phyloP scores from a whole-genome alignment of 2,797 vertebrate species.

The Pterois miles region DNA sequence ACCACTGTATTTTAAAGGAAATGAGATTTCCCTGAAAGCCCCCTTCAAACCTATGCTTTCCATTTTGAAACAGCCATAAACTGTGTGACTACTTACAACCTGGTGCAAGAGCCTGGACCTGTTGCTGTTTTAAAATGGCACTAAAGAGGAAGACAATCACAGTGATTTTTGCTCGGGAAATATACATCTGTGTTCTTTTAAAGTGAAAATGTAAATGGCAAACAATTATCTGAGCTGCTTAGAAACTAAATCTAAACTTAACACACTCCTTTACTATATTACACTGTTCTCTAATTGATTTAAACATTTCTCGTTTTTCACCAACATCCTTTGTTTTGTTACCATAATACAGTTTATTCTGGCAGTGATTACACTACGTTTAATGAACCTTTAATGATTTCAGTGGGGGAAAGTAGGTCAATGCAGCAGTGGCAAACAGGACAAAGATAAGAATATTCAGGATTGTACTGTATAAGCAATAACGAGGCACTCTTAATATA shows the following conservation, averaged over 20 bases:
- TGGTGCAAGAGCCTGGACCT: conserved; percentile 37
- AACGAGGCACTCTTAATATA: not conserved
- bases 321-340: not conserved
- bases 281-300: not conserved
- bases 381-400: not conserved
- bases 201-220: not conserved
- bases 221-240: not conserved
- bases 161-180: not conserved
- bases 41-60: conserved; percentile 55
- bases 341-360: not conserved
- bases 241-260: not conserved
- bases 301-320: not conserved
- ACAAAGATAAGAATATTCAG: not conserved
- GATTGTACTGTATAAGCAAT: not conserved
- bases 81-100: not conserved
- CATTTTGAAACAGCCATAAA: conserved; percentile 46
- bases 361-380: not conserved
- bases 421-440: not conserved
- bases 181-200: not conserved
- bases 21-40: conserved; percentile 66
- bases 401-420: not conserved
- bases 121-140: conserved; percentile 24
- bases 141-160: not conserved
- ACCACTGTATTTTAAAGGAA: conserved; percentile 72
- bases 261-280: not conserved